phyloP scores from a whole-genome alignment of 2,888 invertebrate genomes.

The Drosophila paramelanica region DNA sequence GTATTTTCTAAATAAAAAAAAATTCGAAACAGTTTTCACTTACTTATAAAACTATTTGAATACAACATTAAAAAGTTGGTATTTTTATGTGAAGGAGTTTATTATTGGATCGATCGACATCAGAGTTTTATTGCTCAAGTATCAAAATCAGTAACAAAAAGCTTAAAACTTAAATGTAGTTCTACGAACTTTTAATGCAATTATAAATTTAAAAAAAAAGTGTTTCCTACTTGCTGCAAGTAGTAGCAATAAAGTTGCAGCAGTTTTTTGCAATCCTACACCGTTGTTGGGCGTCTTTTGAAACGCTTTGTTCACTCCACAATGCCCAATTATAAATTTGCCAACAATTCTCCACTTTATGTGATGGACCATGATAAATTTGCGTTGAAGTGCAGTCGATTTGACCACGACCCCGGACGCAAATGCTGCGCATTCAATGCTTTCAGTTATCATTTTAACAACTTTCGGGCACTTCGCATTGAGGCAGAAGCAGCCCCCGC shows the following conservation, averaged over 20 bases:
- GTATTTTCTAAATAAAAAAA: too few species aligned
- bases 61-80: too few species aligned
- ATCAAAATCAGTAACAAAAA: too few species aligned
- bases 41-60: too few species aligned
- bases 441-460: slow-evolving; percentile 29
- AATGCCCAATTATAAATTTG: slow-evolving; percentile 33
- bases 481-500: slow-evolving; percentile 2
- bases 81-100: too few species aligned
- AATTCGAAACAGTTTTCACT: too few species aligned
- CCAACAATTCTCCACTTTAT: slow-evolving; percentile 4
- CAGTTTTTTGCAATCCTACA: neutral
- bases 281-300: neutral
- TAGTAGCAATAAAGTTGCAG: slow-evolving; percentile 3
- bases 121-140: too few species aligned
- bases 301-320: slow-evolving; percentile 1
- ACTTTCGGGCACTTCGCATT: slow-evolving; percentile 25
- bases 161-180: too few species aligned
- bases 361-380: slow-evolving; percentile 39
- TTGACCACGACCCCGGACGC: slow-evolving; percentile 2
- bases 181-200: too few species aligned
- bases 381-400: slow-evolving; percentile 34
- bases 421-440: slow-evolving; percentile 18
- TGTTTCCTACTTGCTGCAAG: neutral
- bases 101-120: too few species aligned
- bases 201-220: too few species aligned